Evolutionary conservation across 2,888 invertebrate genomes (phyloP).

Genomic region (Callinectes sapidus): DNA sequence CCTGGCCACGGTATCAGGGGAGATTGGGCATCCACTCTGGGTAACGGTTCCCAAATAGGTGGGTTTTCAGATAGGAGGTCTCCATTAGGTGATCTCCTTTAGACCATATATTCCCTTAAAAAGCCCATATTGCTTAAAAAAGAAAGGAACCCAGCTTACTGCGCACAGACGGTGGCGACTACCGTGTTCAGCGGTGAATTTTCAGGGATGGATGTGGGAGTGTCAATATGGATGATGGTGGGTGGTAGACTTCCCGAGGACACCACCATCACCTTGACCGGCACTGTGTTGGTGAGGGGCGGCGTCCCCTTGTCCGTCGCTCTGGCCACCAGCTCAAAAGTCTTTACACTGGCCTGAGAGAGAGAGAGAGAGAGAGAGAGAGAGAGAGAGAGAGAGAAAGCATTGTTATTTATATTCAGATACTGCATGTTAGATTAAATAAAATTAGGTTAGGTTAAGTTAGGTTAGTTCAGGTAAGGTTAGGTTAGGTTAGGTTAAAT

Average conservation of each 20-base stretch:
- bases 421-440: too few relatives aligned
- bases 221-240: slow-evolving; percentile 80
- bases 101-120: too few relatives aligned
- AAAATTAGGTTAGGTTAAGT: too few relatives aligned
- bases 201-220: slow-evolving; percentile 84
- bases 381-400: neutral
- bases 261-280: slow-evolving; percentile 83
- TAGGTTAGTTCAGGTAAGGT: too few relatives aligned
- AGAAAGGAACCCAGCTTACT: slow-evolving; percentile 77
- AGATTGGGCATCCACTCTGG: too few relatives aligned
- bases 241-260: slow-evolving; percentile 92
- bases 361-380: neutral
- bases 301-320: slow-evolving; percentile 65
- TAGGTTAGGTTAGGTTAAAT: too few relatives aligned
- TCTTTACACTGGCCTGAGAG: slow-evolving; percentile 57
- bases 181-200: slow-evolving; percentile 85
- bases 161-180: slow-evolving; percentile 89
- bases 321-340: slow-evolving; percentile 52
- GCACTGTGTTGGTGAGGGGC: slow-evolving; percentile 40
- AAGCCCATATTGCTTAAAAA: too few relatives aligned
- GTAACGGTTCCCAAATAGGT: too few relatives aligned
- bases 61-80: too few relatives aligned
- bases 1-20: too few relatives aligned
- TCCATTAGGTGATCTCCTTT: too few relatives aligned
- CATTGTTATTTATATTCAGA: too few relatives aligned